These are phyloP conservation scores for Antitype chi DNA, from an alignment of 2,888 invertebrate species.

Conservation along the genomic window DNA sequence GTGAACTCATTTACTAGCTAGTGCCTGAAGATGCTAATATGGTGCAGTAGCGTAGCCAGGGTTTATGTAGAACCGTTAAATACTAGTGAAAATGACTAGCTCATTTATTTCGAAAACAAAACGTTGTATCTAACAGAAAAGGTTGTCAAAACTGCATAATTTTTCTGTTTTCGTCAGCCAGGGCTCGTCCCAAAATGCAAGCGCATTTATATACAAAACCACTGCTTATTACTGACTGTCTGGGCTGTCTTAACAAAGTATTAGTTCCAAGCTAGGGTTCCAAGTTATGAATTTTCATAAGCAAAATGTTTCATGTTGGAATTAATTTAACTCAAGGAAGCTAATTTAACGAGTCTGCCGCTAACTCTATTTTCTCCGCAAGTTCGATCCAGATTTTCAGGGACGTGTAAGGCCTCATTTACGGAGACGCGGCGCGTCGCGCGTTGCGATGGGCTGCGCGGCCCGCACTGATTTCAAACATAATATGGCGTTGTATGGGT, in stretches of 20 bases:
- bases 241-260: conserved; percentile 24
- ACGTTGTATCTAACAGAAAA: conserved; percentile 3
- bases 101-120: conserved; percentile 10
- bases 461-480: too few species aligned
- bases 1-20: conserved; percentile 61
- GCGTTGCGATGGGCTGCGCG: too few species aligned
- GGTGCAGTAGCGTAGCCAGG: conserved; percentile 17
- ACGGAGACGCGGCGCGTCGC: too few species aligned
- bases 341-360: conserved; percentile 74
- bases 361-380: conserved; percentile 72
- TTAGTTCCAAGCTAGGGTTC: conserved; percentile 18
- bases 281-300: conserved; percentile 47
- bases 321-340: conserved; percentile 55
- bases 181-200: conserved; percentile 18
- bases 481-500: too few species aligned
- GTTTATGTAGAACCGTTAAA: conserved; percentile 19
- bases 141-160: conserved; percentile 1
- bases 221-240: conserved; percentile 16
- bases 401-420: too few species aligned
- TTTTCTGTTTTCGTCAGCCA: conserved; percentile 5
- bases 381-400: conserved; percentile 67
- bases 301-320: conserved; percentile 40
- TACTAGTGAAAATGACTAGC: conserved; percentile 17
- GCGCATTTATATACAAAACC: conserved; percentile 44
- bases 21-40: conserved; percentile 46